Conservation (phyloP, 2,113 vertebrate species). For the Phaetusa simplex region DNA sequence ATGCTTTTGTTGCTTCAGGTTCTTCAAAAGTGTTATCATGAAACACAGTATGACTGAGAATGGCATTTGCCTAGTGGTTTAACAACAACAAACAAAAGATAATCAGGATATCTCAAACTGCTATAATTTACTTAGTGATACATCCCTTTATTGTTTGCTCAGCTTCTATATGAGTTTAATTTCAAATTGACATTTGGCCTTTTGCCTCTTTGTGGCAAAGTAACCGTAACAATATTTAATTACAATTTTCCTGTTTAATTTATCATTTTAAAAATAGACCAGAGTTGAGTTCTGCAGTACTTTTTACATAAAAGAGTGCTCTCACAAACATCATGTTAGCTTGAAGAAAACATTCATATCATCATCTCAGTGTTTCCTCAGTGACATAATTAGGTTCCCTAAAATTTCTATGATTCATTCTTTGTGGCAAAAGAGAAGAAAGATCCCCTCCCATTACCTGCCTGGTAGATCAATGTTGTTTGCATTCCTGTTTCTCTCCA, state of each 20-base stretch:
- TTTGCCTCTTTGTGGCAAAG: not conserved
- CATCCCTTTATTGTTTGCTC: not conserved
- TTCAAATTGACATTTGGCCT: slow-evolving; percentile 21
- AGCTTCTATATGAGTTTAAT: slow-evolving; percentile 7
- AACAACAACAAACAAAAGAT: not conserved
- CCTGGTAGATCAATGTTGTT: not conserved
- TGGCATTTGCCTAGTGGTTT: not conserved
- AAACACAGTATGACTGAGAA: not conserved
- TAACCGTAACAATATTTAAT: slow-evolving; percentile 9
- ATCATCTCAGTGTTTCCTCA: not conserved
- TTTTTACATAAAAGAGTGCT: not conserved
- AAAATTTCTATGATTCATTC: slow-evolving; percentile 1
- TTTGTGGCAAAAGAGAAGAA: not conserved
- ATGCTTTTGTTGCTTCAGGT: not conserved
- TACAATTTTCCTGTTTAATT: not conserved
- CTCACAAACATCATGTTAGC: not conserved
- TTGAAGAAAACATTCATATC: slow-evolving; percentile 10
- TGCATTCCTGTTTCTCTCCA: not conserved
- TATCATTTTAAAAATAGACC: slow-evolving; percentile 27
- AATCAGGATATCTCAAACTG: not conserved
- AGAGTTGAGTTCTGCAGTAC: not conserved
- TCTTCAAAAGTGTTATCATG: not conserved
- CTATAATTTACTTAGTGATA: slow-evolving; percentile 3
- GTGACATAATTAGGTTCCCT: slow-evolving; percentile 28
- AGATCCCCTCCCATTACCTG: not conserved